Evolutionary conservation across 37 sponge, comb jelly and placozoan species (phyloP), one percentile per base, ranked within the genome.

Genomic region (Corticium candelabrum): DNA sequence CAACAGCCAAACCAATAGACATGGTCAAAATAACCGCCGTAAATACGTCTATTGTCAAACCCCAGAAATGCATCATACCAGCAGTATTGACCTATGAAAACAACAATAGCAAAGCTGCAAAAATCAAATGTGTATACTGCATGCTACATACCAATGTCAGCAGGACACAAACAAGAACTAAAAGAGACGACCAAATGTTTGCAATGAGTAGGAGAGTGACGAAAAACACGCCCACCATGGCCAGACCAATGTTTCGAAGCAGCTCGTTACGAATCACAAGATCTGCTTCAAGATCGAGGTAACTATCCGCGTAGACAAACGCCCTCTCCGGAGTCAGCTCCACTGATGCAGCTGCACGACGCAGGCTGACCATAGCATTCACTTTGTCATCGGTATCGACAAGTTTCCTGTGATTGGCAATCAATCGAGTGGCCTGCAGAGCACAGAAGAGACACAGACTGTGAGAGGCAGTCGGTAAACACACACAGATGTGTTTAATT

Each of bases 61-160:
- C 83, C 83, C 83, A 82, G 69, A 41, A 82, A 39, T 82, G 75
- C 67, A 82, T 73, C 11, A 80, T 32, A 4, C 78, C 78, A 41
- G 37, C 27, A 5, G 50, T 78, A 40, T 82, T 77, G 31, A 82
- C 67, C 83, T 82, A n/a, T n/a, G n/a, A n/a, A n/a, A n/a, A n/a
- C n/a, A n/a, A n/a, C n/a, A n/a, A n/a, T n/a, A n/a, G n/a, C n/a
- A n/a, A n/a, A n/a, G n/a, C n/a, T n/a, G n/a, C n/a, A n/a, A n/a
- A n/a, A n/a, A n/a, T n/a, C n/a, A n/a, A n/a, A n/a, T n/a, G n/a
- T n/a, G n/a, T n/a, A n/a, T n/a, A n/a, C n/a, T n/a, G n/a, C n/a
- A n/a, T n/a, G n/a, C n/a, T n/a, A n/a, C 77, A 78, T 34, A 82
- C 83, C 77, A 82, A 33, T 21, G 83, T 82, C 1, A 82, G 68